Base-by-base conservation (phyloP, 2,888 invertebrate species). In the Tenthredo livida region DNA sequence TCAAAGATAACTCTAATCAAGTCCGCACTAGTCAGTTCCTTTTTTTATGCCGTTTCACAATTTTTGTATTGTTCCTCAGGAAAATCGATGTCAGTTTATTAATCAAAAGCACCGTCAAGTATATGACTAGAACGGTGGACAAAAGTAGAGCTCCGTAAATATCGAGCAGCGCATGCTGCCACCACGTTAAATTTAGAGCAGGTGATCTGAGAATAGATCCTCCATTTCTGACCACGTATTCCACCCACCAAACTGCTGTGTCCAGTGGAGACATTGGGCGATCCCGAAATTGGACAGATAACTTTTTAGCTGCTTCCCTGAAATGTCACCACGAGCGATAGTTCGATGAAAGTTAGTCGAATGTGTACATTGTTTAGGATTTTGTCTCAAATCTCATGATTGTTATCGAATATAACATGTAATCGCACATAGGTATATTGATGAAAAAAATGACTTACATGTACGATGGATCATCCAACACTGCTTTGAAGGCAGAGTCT, bases 401-500 rank as follows among this genome's bases (percentile, higher is more conserved):
- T 58, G 21, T 21, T 0, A 58, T 58, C 21, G 17, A 50, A 50
- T 17, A 50, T 54, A 17, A 17, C 21, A 61, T 25, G 0, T 61
- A 61, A 61, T 58, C 2, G 9, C 2, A 25, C 2, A 21, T 25
- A 9, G 1, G 2, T 2, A 2, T 58, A 58, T 2, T 9, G n/a
- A 61, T 61, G 58, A 5, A 9, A 58, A 21, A 65, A 21, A 40
- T 29, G 29, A 61, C 78, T 58, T 61, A 88, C 89, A 54, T 88
- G 84, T 90, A 90, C n/a, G 84, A 84, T 15, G 89, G 88, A 86
- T 91, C 87, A 33, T 87, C 78, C 1, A 92, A 54, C 37, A 91
- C 84, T 12, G 86, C 80, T 2, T 89, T 72, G 2, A 92, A 85
- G 5, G 91, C 90, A 12, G 85, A 73, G 33, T 88, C 87, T 83